phyloP scores from a whole-genome alignment of 2,888 invertebrate genomes.

The Rhamnusium bicolor region DNA sequence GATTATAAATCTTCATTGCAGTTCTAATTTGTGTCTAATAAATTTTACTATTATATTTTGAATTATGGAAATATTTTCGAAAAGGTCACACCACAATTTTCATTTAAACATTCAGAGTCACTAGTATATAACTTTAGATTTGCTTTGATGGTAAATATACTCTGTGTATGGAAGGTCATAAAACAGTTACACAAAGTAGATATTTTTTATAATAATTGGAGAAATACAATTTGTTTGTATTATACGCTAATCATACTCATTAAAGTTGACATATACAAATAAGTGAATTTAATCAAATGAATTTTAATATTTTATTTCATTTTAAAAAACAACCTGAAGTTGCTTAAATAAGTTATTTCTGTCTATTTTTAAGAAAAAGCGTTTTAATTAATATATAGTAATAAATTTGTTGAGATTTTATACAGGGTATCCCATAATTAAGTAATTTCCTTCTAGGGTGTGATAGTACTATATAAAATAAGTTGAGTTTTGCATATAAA shows the following conservation, averaged over 20 bases:
- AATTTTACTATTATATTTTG: conserved; percentile 62
- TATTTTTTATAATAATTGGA: not conserved
- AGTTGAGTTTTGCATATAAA: no score
- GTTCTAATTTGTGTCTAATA: conserved; percentile 65
- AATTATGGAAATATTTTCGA: conserved; percentile 61
- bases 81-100: conserved; percentile 63
- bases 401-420: no score
- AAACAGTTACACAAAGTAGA: conserved; percentile 10
- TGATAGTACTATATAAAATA: no score
- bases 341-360: no score
- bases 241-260: no score
- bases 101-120: conserved; percentile 59
- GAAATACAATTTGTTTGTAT: no score
- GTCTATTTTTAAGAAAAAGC: no score
- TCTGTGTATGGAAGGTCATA: conserved; percentile 16
- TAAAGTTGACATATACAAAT: not conserved
- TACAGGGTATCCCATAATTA: no score
- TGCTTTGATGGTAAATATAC: conserved; percentile 3
- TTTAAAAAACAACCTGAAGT: no score
- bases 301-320: no score
- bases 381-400: no score
- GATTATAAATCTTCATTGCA: conserved; percentile 63
- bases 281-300: not conserved
- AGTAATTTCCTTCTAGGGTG: no score
- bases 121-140: not conserved